Conservation (phyloP, 2,797 vertebrate genomes). For the Propithecus deckenii region DNA sequence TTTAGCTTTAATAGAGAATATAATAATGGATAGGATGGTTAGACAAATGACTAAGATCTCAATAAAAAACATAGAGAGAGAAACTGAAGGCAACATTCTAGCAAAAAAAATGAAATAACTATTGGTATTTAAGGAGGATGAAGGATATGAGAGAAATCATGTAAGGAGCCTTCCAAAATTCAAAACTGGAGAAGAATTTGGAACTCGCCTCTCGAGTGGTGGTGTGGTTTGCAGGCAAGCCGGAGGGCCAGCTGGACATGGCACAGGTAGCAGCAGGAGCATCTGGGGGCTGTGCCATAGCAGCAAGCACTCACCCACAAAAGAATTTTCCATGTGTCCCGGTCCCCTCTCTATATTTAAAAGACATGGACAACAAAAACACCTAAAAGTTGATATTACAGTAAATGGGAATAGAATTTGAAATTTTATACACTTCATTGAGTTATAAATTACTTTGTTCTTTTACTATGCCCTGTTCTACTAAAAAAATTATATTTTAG, state of each 20-base stretch:
- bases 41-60: background rate
- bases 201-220: background rate
- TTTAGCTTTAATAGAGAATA: background rate
- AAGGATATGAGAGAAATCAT: background rate
- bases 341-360: background rate
- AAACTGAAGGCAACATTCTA: background rate
- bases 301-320: background rate
- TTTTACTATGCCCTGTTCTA: background rate
- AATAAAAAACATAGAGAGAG: background rate
- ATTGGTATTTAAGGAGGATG: background rate
- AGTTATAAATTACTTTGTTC: constrained; percentile 5
- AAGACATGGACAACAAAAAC: background rate
- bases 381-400: background rate
- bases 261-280: rapidly evolving
- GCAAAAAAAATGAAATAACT: background rate
- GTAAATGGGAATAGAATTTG: background rate
- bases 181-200: background rate
- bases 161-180: background rate
- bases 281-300: background rate
- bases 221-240: background rate
- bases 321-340: background rate
- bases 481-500: background rate
- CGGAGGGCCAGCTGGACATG: too few relatives aligned
- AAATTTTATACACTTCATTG: background rate
- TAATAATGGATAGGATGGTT: background rate